Evolutionary conservation across 2,888 invertebrate species (phyloP).

Genomic region (Netelia fuscicornis): DNA sequence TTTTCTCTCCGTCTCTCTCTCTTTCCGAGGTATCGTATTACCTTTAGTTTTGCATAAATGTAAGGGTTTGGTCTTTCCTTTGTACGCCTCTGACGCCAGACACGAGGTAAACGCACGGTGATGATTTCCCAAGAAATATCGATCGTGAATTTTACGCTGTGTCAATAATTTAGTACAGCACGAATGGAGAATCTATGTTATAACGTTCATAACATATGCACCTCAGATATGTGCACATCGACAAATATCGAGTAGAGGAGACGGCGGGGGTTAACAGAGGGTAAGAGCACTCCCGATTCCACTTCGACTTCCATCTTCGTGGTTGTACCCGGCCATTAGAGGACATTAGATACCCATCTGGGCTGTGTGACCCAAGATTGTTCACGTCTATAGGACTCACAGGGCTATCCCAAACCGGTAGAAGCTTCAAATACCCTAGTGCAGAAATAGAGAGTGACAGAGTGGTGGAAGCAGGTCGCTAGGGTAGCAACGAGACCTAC

Average conservation of each 20-base stretch:
- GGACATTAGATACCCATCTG: constrained; percentile 70
- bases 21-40: neutral
- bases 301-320: constrained; percentile 69
- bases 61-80: too few relatives aligned
- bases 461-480: constrained; percentile 1
- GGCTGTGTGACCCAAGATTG: constrained; percentile 6
- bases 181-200: constrained; percentile 9
- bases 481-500: neutral
- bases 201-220: constrained; percentile 13
- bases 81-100: too few relatives aligned
- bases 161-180: constrained; percentile 73
- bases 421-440: constrained; percentile 26
- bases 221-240: constrained; percentile 26
- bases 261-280: constrained; percentile 2
- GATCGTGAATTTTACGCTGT: constrained; percentile 69
- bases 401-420: constrained; percentile 12
- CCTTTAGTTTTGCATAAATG: neutral
- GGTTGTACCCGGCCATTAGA: constrained; percentile 66
- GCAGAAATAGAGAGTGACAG: constrained; percentile 30
- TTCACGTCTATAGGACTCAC: constrained; percentile 17
- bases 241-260: constrained; percentile 32
- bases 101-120: too few relatives aligned
- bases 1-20: neutral
- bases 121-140: constrained; percentile 60
- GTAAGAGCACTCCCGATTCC: constrained; percentile 64